These are phyloP conservation scores for Pitangus sulphuratus DNA, from an alignment of 2,797 vertebrate species.

Conservation along the genomic window DNA sequence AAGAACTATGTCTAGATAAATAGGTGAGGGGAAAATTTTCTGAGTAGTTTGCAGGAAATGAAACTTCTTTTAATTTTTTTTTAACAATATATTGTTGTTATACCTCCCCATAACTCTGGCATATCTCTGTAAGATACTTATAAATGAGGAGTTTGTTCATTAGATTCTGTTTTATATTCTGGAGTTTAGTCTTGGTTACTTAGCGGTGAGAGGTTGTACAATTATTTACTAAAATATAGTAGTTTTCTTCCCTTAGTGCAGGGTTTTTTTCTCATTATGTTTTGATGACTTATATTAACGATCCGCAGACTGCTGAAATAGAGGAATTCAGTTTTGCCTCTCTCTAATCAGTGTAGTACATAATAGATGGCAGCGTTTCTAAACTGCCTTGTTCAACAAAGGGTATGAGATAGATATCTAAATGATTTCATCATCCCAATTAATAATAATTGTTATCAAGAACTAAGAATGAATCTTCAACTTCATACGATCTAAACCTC, in stretches of 20 bases:
- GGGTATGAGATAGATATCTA: not conserved
- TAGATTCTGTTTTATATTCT: not conserved
- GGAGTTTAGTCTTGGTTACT: not conserved
- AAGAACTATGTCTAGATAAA: not conserved
- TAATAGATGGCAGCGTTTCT: conserved; percentile 22
- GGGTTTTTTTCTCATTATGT: not conserved
- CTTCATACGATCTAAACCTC: not conserved
- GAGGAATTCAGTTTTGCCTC: conserved; percentile 15
- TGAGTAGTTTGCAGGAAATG: not conserved
- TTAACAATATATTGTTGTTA: not conserved
- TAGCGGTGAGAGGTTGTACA: not conserved
- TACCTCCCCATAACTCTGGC: not conserved
- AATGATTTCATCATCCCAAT: not conserved
- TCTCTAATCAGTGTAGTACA: not conserved
- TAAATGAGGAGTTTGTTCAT: not conserved
- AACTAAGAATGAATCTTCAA: not conserved
- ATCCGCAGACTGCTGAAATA: conserved; percentile 1
- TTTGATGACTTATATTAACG: not conserved
- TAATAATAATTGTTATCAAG: not conserved
- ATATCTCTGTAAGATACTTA: not conserved
- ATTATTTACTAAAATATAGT: not conserved
- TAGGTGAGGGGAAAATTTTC: not conserved
- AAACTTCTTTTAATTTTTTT: not conserved
- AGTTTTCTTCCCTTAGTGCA: not conserved
- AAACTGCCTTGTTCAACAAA: conserved; percentile 19